A percentile compares a stretch with the other conserved stretches of the same genome.
Evolutionary conservation across 2,113 vertebrate genomes (phyloP).

Genomic region (Lepidiolamprologus cunningtoni): DNA sequence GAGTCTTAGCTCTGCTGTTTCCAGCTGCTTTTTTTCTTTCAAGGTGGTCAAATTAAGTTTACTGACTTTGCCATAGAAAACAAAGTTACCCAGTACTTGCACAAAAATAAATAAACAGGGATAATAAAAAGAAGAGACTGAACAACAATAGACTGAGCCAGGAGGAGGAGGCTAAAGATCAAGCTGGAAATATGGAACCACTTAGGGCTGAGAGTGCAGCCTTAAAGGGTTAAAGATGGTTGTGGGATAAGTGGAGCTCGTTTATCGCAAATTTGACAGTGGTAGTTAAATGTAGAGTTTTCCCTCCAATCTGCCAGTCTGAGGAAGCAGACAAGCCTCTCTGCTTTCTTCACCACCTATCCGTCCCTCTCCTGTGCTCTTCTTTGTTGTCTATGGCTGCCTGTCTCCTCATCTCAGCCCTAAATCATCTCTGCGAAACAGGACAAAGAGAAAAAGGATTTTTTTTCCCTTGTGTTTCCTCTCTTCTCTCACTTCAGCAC

Average conservation of each 20-base stretch:
- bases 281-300: slow-evolving; percentile 52
- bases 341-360: not conserved
- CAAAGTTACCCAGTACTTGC: not conserved
- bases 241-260: slow-evolving; percentile 56
- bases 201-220: slow-evolving; percentile 24
- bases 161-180: slow-evolving; percentile 10
- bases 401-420: not conserved
- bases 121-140: slow-evolving; percentile 1
- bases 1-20: not conserved
- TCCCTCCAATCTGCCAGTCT: slow-evolving; percentile 36
- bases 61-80: not conserved
- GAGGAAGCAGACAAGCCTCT: not conserved
- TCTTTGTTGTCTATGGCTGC: not conserved
- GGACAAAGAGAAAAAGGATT: not conserved
- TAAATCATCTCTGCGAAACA: not conserved
- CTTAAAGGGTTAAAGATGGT: slow-evolving; percentile 64
- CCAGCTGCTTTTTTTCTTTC: not conserved
- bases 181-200: slow-evolving; percentile 51
- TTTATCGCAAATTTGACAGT: slow-evolving; percentile 60
- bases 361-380: not conserved
- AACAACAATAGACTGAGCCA: slow-evolving; percentile 3
- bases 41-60: slow-evolving; percentile 21
- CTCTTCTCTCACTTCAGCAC: not conserved
- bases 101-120: not conserved
- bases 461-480: not conserved